A percentile compares a stretch with the other conserved stretches of the same genome.
Conservation (phyloP, 2,113 vertebrate species). For the Pipra filicauda region DNA sequence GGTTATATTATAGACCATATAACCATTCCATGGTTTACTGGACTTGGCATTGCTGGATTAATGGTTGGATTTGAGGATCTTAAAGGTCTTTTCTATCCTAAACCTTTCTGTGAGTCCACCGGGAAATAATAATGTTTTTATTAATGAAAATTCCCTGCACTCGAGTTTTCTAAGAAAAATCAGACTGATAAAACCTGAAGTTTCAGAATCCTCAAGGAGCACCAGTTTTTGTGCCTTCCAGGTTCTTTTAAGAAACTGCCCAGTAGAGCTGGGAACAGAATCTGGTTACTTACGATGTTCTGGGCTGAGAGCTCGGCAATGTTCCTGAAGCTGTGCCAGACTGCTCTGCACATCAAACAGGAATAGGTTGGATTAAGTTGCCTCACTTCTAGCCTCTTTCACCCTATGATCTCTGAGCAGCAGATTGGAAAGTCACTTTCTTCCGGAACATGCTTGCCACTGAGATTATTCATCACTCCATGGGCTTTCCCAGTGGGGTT, state of each 20-base stretch:
- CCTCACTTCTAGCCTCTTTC: neutral
- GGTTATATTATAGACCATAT: no score
- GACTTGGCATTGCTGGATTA: no score
- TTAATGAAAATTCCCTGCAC: neutral
- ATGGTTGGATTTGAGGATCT: no score
- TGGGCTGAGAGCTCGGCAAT: slow-evolving; percentile 59
- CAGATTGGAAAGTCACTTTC: neutral
- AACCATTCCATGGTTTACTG: no score
- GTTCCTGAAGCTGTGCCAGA: slow-evolving; percentile 67
- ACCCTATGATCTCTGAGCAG: neutral
- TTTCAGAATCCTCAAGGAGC: neutral
- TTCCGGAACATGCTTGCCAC: neutral
- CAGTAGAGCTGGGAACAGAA: neutral
- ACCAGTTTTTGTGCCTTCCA: neutral
- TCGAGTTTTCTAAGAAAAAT: neutral
- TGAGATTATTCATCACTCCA: neutral
- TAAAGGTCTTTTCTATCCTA: no score
- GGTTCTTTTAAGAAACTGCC: neutral
- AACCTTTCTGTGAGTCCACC: no score
- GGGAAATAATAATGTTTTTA: no score
- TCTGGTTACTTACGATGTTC: slow-evolving; percentile 76
- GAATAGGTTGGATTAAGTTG: neutral
- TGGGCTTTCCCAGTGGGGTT: no score
- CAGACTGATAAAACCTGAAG: neutral
- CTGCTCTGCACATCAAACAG: slow-evolving; percentile 66